Conservation (phyloP, 1,140 invertebrate genomes). For the honey bee (Apis mellifera) region DNA sequence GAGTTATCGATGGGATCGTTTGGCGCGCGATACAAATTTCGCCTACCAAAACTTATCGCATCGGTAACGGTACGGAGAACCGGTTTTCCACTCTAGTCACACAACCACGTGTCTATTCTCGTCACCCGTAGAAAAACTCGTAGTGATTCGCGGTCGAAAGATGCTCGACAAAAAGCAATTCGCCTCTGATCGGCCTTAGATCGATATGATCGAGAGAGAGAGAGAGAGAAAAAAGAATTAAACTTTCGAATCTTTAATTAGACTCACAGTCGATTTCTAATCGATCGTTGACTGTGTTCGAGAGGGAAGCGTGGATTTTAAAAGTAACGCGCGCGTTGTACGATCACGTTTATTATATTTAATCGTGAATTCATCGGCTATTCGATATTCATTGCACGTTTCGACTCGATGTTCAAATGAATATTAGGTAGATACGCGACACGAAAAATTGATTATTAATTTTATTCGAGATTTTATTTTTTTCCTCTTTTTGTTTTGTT, state of each 20-base stretch:
- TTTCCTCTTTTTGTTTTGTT: no score
- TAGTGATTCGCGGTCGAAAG: constrained; percentile 2
- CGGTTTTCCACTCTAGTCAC: constrained; percentile 47
- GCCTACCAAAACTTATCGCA: constrained; percentile 44
- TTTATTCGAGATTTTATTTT: no score
- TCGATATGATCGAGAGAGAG: constrained; percentile 22
- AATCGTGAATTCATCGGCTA: neutral
- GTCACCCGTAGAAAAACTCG: constrained; percentile 41
- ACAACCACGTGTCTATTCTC: constrained; percentile 5
- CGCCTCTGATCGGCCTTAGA: neutral
- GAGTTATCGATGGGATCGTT: no score
- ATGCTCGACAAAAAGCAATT: neutral
- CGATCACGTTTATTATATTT: neutral
- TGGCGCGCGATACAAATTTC: neutral
- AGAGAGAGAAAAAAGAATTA: neutral
- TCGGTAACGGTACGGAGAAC: constrained; percentile 62
- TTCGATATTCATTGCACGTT: neutral
- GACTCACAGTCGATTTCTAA: neutral
- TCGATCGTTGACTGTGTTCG: neutral
- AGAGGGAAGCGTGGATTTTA: neutral
- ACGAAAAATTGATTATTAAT: neutral
- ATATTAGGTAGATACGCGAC: neutral
- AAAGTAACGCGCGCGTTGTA: no score
- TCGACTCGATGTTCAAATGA: neutral
- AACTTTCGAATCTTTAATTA: constrained; percentile 33